A percentile compares a stretch with the other conserved stretches of the same genome.
Evolutionary conservation across 1,140 invertebrate genomes (phyloP).

Genomic region (Bombus pascuorum): DNA sequence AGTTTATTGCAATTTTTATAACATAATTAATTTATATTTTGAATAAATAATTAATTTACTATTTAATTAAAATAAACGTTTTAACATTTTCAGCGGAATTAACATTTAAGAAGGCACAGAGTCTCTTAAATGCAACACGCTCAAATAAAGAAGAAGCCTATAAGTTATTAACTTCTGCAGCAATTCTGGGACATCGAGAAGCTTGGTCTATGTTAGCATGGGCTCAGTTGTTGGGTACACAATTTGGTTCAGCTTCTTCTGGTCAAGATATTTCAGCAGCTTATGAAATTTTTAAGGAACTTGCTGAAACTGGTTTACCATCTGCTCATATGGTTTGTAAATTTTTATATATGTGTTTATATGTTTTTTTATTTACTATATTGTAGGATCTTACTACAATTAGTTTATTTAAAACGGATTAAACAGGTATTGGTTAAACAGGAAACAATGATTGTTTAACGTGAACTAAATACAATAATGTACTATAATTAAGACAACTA

Average conservation of each 20-base stretch:
- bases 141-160: slow-evolving; percentile 87
- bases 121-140: slow-evolving; percentile 86
- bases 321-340: slow-evolving; percentile 93
- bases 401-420: no score
- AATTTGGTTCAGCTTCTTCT: slow-evolving; percentile 79
- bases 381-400: no score
- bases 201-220: slow-evolving; percentile 93
- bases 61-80: slow-evolving; percentile 31
- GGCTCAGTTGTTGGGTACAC: slow-evolving; percentile 92
- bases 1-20: background rate
- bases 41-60: background rate
- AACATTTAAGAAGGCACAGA: slow-evolving; percentile 86
- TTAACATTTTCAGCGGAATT: slow-evolving; percentile 83
- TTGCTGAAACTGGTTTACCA: slow-evolving; percentile 90
- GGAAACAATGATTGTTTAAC: no score
- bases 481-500: no score
- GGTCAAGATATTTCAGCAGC: slow-evolving; percentile 90
- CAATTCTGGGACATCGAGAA: slow-evolving; percentile 89
- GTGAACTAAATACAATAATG: no score
- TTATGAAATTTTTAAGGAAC: slow-evolving; percentile 89
- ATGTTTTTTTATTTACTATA: no score
- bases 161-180: slow-evolving; percentile 87
- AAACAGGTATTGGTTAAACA: no score
- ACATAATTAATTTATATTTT: slow-evolving; percentile 1
- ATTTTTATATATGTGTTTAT: background rate